phyloP scores from a whole-genome alignment of 2,797 vertebrate genomes.

The Alauda arvensis region DNA sequence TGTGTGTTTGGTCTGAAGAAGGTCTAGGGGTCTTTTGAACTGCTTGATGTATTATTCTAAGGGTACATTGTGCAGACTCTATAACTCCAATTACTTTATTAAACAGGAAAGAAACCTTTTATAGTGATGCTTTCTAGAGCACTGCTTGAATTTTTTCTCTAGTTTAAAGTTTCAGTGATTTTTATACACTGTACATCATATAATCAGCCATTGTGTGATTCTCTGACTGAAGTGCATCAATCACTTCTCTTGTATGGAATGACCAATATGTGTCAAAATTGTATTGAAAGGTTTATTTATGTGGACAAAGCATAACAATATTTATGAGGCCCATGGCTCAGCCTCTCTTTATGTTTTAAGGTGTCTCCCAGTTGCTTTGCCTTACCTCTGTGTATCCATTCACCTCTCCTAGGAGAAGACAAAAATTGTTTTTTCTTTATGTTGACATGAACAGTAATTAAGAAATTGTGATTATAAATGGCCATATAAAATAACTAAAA shows the following conservation, averaged over 20 bases:
- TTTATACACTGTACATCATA: not conserved
- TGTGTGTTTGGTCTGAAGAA: not conserved
- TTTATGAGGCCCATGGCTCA: not conserved
- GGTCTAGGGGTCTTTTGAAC: not conserved
- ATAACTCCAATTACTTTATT: not conserved
- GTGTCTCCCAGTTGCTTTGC: not conserved
- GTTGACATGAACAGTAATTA: not conserved
- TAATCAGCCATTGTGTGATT: not conserved
- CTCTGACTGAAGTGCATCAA: not conserved
- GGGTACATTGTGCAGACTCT: not conserved
- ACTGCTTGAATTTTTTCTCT: not conserved
- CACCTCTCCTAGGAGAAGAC: not conserved
- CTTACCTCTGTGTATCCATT: rapidly evolving
- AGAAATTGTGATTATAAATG: not conserved
- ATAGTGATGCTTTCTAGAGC: not conserved
- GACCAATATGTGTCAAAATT: not conserved
- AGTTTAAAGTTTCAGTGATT: not conserved
- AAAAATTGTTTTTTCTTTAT: not conserved
- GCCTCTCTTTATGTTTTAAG: not conserved
- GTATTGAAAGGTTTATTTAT: not conserved
- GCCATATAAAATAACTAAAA: not conserved
- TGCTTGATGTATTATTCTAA: not conserved
- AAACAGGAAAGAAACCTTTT: not conserved
- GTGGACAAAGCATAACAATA: not conserved
- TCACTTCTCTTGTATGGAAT: not conserved